These are phyloP conservation scores for chimpanzee (Pan troglodytes) DNA, from an alignment of 2,113 vertebrate species.

Conservation along the genomic window DNA sequence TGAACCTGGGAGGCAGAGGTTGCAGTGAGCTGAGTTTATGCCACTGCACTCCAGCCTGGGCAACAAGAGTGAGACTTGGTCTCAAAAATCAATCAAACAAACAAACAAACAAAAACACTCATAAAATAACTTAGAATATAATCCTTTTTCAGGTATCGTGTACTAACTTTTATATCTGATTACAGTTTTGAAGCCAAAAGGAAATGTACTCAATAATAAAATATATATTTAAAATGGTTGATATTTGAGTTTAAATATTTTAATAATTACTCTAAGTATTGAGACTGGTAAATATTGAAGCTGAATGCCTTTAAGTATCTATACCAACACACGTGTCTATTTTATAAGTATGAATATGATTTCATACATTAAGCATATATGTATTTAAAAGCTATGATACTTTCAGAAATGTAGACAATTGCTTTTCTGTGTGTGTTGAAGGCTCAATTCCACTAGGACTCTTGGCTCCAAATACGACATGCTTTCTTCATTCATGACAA, in stretches of 20 bases:
- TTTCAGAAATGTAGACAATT: background rate
- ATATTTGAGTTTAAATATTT: conserved; percentile 13
- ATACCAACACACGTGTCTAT: background rate
- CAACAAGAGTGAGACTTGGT: too few species aligned
- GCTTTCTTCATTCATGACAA: conserved; percentile 25
- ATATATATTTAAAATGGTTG: background rate
- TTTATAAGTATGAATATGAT: background rate
- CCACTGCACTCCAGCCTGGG: too few species aligned
- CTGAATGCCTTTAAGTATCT: background rate
- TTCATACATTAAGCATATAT: background rate
- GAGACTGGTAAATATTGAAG: background rate
- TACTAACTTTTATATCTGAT: background rate
- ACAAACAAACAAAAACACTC: background rate
- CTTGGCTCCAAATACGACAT: conserved; percentile 41
- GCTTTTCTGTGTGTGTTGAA: background rate
- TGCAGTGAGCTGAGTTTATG: too few species aligned
- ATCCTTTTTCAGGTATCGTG: background rate
- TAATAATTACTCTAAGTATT: background rate
- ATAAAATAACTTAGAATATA: background rate
- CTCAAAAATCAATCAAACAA: too few species aligned
- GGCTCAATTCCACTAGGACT: background rate
- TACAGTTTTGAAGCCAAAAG: background rate
- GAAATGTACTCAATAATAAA: background rate
- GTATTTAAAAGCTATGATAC: background rate
- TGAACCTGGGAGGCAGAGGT: too few species aligned